Base-by-base conservation (phyloP, 2,888 invertebrate species). In the Selenia dentaria region DNA sequence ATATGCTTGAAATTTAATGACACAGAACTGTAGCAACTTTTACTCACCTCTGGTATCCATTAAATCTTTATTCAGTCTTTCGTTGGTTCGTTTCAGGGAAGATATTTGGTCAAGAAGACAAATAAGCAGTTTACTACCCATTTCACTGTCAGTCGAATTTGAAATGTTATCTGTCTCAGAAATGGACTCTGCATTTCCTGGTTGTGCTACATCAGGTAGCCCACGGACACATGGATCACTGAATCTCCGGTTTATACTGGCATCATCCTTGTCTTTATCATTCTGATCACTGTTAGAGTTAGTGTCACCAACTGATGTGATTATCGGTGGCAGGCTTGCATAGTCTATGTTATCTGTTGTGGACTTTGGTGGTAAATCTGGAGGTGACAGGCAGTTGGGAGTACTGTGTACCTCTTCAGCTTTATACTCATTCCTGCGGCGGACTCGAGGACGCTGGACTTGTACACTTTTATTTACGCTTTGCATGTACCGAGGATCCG, bases 81-180 rank as follows among this genome's bases (percentile, higher is more conserved):
- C 92, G 80, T 96, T 96, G 44, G 93, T 92, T 61, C 94, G 93
- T 71, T 95, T 95, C 60, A 96, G 73, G 40, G 93, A 77, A 65
- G 92, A 89, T 57, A 96, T 94, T 86, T 96, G 96, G 65, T 95
- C 95, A 54, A 95, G 92, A 20, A 96, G 85, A 47, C 94, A 93
- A 34, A 92, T 83, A 29, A 94, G 77, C 32, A 94, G 74, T 55
- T 92, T 87, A 54, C 92, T 93, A 32, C 93, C 93, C 36, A 91
- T 87, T 46, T 89, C 83, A 59, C 91, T 92, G 0, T 88, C 89
- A 1, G 92, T 92, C 13, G 87, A 72, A 18, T 85, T 83, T 2
- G 93, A 92, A 54, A 92, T 88, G 6, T 89, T 90, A 37, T 92
- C 93, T 0, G 92, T 91, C 13, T 83, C 92, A 0, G 86, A 80